Base-by-base conservation (phyloP, 2,888 invertebrate genomes). In the Aleiodes leptofemur region DNA sequence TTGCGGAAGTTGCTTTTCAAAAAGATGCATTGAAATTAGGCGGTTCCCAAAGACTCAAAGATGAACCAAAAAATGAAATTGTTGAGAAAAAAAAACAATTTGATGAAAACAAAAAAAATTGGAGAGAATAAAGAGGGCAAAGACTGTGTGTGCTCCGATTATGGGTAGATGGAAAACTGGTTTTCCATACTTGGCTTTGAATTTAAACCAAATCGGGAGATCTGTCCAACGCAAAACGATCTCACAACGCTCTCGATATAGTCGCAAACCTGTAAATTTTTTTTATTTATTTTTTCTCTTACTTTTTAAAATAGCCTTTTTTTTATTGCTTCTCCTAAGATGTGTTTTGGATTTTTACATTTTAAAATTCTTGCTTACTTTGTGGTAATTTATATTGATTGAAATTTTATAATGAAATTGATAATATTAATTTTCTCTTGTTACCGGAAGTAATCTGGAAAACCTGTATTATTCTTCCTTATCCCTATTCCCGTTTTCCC, bases 181-280 rank as follows among this genome's bases (percentile, higher is more conserved):
- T 70, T 74, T 70, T 74, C 74, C 64, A 66, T 53, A 74, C 70
- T 70, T 61, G 74, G 53, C 50, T 66, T 66, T 66, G 51, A 16
- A 70, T 70, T 70, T 70, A 53, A 43, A 69, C 70, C 64, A 70
- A 74, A 74, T 70, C 53, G 61, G 74, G 70, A 61, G 61, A 70
- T 53, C 69, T 59, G 59, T 48, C 34, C 61, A 61, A 43, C 61
- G 43, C 34, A 61, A 16, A 51, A 43, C 59, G 59, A 69, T 74
- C 69, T 61, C 69, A 59, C 55, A 55, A 56, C 53, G 69, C 43
- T 69, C 61, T 61, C 61, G 43, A 61, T 61, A 61, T 61, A 61
- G 61, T 61, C 38, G 61, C 61, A 61, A 61, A 61, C 61, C 61
- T 61, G 61, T 61, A 61, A 61, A 61, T 43, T 38, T 14, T 38